Evolutionary conservation across 2,113 vertebrate species (phyloP).

Genomic region (Vidua macroura): DNA sequence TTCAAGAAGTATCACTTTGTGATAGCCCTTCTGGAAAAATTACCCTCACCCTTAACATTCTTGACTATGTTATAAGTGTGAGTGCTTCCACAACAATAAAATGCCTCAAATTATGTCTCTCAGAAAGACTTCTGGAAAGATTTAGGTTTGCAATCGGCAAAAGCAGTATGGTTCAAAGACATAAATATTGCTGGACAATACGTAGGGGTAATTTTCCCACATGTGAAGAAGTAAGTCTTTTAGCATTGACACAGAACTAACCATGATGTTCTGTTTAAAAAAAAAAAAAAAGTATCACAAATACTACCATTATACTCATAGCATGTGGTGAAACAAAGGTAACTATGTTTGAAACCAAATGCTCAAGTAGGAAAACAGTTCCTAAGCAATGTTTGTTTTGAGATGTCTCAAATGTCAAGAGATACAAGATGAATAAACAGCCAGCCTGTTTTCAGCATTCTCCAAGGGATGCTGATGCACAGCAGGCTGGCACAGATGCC

Average conservation of each 20-base stretch:
- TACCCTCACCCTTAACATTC: background rate
- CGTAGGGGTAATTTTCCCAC: rapidly evolving
- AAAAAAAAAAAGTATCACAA: background rate
- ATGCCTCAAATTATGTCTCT: background rate
- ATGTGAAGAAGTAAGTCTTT: background rate
- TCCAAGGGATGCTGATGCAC: background rate
- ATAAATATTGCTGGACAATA: background rate
- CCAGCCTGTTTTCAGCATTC: background rate
- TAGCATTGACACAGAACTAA: background rate
- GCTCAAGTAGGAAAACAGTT: background rate
- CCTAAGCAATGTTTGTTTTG: background rate
- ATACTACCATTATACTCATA: background rate
- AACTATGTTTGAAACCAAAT: background rate
- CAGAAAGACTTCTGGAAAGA: background rate
- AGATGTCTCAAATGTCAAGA: background rate
- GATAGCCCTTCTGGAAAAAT: background rate
- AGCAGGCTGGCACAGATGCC: background rate
- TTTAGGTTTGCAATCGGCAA: background rate
- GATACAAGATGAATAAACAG: background rate
- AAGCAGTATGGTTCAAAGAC: background rate
- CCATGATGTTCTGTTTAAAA: background rate
- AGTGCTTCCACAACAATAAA: background rate
- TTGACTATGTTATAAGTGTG: background rate
- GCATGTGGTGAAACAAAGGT: background rate
- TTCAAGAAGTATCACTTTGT: background rate